A percentile compares a stretch with the other conserved stretches of the same genome.
Evolutionary conservation across 2,797 vertebrate species (phyloP).

Genomic region (Huso huso): DNA sequence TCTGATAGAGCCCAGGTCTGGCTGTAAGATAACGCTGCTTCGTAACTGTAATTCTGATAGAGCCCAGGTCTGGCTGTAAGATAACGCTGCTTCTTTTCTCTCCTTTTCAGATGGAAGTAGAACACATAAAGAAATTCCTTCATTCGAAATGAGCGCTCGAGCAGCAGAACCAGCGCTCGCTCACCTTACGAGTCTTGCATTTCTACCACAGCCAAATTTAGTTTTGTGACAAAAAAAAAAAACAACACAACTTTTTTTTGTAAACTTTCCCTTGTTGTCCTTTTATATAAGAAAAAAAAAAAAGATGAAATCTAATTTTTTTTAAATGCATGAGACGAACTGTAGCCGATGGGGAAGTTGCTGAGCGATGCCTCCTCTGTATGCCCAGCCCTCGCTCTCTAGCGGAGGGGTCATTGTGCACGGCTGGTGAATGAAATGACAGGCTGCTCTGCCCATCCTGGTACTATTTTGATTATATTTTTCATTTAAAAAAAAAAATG

Average conservation of each 20-base stretch:
- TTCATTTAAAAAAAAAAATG: conserved; percentile 70
- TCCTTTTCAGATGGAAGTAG: conserved; percentile 83
- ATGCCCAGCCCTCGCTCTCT: conserved; percentile 1
- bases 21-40: no score
- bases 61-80: no score
- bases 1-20: no score
- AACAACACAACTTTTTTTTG: conserved; percentile 43
- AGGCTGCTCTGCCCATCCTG: conserved; percentile 65
- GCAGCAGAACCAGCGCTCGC: conserved; percentile 42
- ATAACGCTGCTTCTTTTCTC: conserved; percentile 23
- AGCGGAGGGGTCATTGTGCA: conserved; percentile 20
- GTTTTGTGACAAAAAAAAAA: conserved; percentile 83
- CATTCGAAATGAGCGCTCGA: conserved; percentile 77
- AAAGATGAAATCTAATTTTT: conserved; percentile 61
- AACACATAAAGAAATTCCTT: conserved; percentile 93
- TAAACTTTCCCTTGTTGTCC: conserved; percentile 25
- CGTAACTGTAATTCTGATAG: no score
- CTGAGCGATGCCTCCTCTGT: conserved; percentile 12
- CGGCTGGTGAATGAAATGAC: conserved; percentile 51
- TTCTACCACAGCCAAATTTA: conserved; percentile 68
- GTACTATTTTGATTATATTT: conserved; percentile 83
- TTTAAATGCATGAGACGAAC: conserved; percentile 65
- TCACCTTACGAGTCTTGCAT: conserved; percentile 55
- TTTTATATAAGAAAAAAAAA: conserved; percentile 19
- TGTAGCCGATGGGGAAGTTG: conserved; percentile 40